Evolutionary conservation across 2,888 invertebrate genomes (phyloP), one percentile per base, ranked within the genome.

Genomic region (Julus scanicus): DNA sequence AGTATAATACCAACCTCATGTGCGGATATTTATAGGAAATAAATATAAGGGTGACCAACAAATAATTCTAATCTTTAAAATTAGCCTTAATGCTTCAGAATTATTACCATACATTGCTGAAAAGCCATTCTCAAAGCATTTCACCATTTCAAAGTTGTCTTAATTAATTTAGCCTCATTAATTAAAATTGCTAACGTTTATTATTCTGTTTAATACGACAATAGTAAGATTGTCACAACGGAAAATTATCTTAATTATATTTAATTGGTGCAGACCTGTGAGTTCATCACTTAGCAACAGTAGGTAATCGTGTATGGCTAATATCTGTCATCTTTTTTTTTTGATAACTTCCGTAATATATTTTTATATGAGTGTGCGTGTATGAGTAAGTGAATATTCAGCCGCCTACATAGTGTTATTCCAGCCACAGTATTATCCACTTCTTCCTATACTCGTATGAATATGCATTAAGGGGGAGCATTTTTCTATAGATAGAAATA

Each of bases 381-480:
- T 4, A 39, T 37, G 20, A 20, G 71, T 13, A 5, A 37, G 80
- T 80, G 80, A 80, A 71, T 71, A 37, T 39, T 80, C 80, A 37
- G 13, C 80, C 29, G 29, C 80, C 80, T 80, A 80, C 80, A 13
- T 71, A 29, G 11, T 11, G n/a, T 11, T 80, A 80, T 80, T 3
- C 11, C 13, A 80, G 15, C 80, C 80, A 80, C 80, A 71, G 29
- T 29, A 71, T 71, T 15, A 53, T 63, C 29, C 71, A 29, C 29
- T 8, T 20, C 11, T 39, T 80, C 80, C 29, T 39, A 11, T 80
- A 80, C 37, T 80, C 2, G 37, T 80, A 80, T 80, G 80, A 80
- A 80, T 80, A 80, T 80, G 80, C 80, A 80, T 80, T 37, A 80
- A 29, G 71, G 9, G 37, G 80, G 80, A 39, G 80, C 80, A 80